Evolutionary conservation across 2,797 vertebrate species (phyloP).

Genomic region (Vireo griseus): DNA sequence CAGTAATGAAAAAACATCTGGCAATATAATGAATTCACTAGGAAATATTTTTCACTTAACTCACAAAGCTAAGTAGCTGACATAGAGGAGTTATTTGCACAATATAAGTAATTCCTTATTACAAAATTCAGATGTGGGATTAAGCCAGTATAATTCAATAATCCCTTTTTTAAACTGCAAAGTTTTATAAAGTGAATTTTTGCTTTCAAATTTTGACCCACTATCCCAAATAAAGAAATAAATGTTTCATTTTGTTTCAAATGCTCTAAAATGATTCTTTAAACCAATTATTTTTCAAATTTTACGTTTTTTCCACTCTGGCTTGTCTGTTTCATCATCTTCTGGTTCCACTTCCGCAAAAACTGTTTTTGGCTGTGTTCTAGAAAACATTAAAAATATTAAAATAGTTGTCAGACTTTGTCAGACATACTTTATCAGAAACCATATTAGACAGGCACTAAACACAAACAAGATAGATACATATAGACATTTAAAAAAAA

Average conservation of each 20-base stretch:
- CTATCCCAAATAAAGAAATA: neutral
- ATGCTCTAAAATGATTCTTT: neutral
- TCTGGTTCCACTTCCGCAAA: constrained; percentile 91
- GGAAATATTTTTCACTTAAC: neutral
- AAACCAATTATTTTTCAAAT: constrained; percentile 80
- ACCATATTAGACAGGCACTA: neutral
- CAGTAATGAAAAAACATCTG: neutral
- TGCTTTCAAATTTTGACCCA: neutral
- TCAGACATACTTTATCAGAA: neutral
- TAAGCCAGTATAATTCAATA: neutral
- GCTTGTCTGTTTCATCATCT: constrained; percentile 92
- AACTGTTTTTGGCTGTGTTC: constrained; percentile 92
- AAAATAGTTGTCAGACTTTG: neutral
- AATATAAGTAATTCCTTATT: neutral
- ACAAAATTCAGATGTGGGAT: constrained; percentile 6
- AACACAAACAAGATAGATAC: neutral
- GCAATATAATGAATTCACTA: neutral
- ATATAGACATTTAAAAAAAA: neutral
- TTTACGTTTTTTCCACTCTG: constrained; percentile 98
- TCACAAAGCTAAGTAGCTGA: neutral
- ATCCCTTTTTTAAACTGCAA: neutral
- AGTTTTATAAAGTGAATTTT: neutral
- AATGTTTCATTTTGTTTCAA: neutral
- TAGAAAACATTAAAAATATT: constrained; percentile 68
- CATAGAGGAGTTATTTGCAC: neutral